Evolutionary conservation across 92 coral and sea anemone species (phyloP).

Genomic region (Porites cylindrica): DNA sequence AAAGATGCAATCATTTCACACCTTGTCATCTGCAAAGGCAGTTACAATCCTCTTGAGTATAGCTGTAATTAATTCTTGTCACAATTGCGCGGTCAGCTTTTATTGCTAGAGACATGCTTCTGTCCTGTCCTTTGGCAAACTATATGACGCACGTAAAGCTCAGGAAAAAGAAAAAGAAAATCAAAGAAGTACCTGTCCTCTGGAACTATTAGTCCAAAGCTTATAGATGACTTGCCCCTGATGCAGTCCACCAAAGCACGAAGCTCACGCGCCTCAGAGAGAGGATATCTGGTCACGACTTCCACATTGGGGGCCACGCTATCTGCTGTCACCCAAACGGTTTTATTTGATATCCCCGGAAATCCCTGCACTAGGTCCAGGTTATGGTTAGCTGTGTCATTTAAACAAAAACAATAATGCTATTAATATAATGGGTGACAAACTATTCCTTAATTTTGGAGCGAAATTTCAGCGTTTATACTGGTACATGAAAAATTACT

Average conservation of each 20-base stretch:
- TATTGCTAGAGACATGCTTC: no score
- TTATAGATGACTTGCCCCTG: constrained; percentile 3
- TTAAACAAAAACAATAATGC: no score
- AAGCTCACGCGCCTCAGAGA: neutral
- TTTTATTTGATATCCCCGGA: neutral
- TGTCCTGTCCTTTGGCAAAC: neutral
- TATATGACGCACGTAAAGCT: neutral
- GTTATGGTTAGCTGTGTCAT: neutral
- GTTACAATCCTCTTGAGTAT: no score
- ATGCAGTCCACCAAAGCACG: neutral
- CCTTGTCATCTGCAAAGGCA: no score
- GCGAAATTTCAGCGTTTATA: no score
- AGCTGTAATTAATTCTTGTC: no score
- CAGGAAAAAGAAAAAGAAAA: neutral
- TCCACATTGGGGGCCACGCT: constrained; percentile 4
- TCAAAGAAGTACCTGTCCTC: constrained; percentile 11
- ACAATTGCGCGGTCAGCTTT: no score
- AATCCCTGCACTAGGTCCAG: neutral
- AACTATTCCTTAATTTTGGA: no score
- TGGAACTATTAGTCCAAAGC: constrained; percentile 31
- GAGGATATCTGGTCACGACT: constrained; percentile 24
- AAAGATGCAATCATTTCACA: no score
- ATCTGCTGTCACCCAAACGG: constrained; percentile 17
- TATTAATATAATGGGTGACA: no score
- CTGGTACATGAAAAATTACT: no score